Evolutionary conservation across 2,113 vertebrate species (phyloP).

Genomic region (Ptilonorhynchus violaceus): DNA sequence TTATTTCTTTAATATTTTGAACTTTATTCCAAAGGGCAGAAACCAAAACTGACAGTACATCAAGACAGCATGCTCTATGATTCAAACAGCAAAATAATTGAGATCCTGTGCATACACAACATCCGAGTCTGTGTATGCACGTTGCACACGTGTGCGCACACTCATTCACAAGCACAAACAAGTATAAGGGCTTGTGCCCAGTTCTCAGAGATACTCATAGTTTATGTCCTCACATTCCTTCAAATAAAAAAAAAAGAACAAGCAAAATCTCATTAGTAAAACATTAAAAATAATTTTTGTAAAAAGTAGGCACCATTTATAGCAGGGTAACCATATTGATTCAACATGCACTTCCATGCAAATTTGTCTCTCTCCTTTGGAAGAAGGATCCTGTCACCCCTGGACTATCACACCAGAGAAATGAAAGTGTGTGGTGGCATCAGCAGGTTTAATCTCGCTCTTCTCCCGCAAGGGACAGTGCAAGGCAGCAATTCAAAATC

Average conservation of each 20-base stretch:
- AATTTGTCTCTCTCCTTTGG: background rate
- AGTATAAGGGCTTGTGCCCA: background rate
- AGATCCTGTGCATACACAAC: background rate
- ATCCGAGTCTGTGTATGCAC: rapidly evolving
- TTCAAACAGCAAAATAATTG: conserved; percentile 58
- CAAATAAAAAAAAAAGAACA: background rate
- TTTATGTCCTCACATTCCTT: background rate
- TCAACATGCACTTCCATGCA: background rate
- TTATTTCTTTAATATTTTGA: conserved; percentile 59
- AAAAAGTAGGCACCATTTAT: background rate
- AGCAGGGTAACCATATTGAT: background rate
- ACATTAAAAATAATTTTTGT: background rate
- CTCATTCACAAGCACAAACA: background rate
- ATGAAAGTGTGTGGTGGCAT: background rate
- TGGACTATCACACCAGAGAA: background rate
- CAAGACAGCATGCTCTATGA: conserved; percentile 5
- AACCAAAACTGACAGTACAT: conserved; percentile 52
- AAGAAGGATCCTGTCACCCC: background rate
- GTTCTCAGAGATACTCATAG: background rate
- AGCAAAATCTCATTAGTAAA: background rate
- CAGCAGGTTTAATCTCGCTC: background rate
- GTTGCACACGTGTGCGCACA: rapidly evolving
- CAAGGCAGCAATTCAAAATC: background rate
- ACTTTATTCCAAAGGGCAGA: conserved; percentile 50
- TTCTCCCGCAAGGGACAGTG: background rate